A percentile compares a stretch with the other conserved stretches of the same genome.
Conservation (phyloP, 2,888 invertebrate species). For the Gandaritis pyraliata region DNA sequence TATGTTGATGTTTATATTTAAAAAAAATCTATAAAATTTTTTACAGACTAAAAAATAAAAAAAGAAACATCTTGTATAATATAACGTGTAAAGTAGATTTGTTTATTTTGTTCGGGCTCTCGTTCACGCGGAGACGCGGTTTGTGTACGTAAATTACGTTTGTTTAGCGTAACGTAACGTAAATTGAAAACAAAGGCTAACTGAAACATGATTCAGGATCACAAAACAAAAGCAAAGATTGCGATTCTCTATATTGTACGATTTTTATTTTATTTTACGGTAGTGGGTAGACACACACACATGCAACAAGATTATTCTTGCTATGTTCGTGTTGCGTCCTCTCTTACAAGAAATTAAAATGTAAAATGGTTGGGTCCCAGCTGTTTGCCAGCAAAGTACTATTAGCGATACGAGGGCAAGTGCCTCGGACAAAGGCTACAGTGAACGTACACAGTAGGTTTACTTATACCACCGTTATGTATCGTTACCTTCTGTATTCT, state of each 20-base stretch:
- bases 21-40: too few species aligned
- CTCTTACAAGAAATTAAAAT: constrained; percentile 20
- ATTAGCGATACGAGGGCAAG: constrained; percentile 48
- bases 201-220: constrained; percentile 21
- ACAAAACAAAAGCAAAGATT: background rate
- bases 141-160: constrained; percentile 72
- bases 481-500: too few species aligned
- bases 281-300: too few species aligned
- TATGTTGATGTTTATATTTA: too few species aligned
- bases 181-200: constrained; percentile 32
- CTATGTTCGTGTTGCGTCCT: background rate
- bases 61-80: constrained; percentile 32
- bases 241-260: too few species aligned
- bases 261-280: too few species aligned
- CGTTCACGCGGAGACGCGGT: constrained; percentile 48
- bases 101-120: constrained; percentile 66
- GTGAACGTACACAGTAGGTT: too few species aligned
- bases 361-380: constrained; percentile 46
- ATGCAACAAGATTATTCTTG: too few species aligned
- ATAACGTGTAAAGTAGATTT: constrained; percentile 54
- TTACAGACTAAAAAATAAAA: background rate
- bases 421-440: constrained; percentile 35
- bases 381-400: constrained; percentile 55
- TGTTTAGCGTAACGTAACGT: constrained; percentile 54
- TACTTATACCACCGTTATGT: too few species aligned